A percentile compares a stretch with the other conserved stretches of the same genome.
Evolutionary conservation across 2,797 vertebrate species (phyloP).

Genomic region (Poecilia wingei): DNA sequence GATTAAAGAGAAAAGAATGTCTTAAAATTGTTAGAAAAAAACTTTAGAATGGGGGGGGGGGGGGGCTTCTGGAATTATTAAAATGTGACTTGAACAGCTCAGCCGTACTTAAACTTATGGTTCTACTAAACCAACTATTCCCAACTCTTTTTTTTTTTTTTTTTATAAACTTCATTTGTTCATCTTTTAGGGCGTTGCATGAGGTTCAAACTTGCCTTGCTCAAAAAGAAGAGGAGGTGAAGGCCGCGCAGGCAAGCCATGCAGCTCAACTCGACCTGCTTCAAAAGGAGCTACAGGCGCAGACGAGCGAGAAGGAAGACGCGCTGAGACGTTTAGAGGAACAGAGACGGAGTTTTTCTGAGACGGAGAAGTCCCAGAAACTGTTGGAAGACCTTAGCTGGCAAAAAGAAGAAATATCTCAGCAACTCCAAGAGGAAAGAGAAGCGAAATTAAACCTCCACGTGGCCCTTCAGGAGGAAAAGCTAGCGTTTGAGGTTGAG

Average conservation of each 20-base stretch:
- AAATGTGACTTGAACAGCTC: no score
- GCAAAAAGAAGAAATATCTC: constrained; percentile 70
- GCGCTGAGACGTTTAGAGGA: constrained; percentile 71
- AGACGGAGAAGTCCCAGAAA: constrained; percentile 55
- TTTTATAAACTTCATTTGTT: constrained; percentile 4
- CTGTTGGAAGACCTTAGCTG: constrained; percentile 67
- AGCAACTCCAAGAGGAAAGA: constrained; percentile 63
- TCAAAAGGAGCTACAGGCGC: constrained; percentile 70
- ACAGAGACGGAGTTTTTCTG: constrained; percentile 62
- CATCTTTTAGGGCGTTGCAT: constrained; percentile 81
- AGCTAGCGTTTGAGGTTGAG: constrained; percentile 55
- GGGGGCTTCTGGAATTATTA: no score
- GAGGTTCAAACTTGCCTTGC: constrained; percentile 82
- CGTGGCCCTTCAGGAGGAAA: constrained; percentile 66
- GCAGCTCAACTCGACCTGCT: constrained; percentile 70
- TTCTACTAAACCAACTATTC: not conserved
- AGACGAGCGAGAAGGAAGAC: constrained; percentile 72
- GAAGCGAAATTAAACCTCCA: constrained; percentile 70
- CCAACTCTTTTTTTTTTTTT: not conserved
- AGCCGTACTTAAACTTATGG: not conserved
- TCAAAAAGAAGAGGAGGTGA: constrained; percentile 81
- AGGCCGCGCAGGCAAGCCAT: constrained; percentile 66
- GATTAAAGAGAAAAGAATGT: no score
- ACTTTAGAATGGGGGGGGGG: no score
- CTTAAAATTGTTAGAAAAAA: no score